These are phyloP conservation scores for Chelon labrosus DNA, from an alignment of 2,797 vertebrate genomes.

Conservation along the genomic window DNA sequence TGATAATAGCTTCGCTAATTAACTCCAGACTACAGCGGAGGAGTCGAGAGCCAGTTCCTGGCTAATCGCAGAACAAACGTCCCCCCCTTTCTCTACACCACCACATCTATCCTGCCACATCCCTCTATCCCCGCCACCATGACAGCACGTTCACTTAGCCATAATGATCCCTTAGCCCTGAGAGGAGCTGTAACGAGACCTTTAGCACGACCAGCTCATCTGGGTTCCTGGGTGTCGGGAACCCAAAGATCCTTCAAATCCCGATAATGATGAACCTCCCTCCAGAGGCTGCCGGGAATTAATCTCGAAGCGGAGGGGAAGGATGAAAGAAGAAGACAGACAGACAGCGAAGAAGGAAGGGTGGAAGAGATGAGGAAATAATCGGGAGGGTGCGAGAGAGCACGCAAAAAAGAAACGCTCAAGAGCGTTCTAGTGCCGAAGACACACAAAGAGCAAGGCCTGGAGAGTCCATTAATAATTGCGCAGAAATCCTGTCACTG, in stretches of 20 bases:
- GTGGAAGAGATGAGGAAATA: not conserved
- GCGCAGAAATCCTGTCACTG: constrained; percentile 54
- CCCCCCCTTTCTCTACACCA: constrained; percentile 1
- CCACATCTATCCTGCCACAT: constrained; percentile 15
- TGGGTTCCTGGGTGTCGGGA: constrained; percentile 44
- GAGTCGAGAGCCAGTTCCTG: constrained; percentile 55
- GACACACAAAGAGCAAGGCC: constrained; percentile 3
- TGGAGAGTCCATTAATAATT: constrained; percentile 55
- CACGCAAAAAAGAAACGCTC: constrained; percentile 29
- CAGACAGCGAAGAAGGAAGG: not conserved
- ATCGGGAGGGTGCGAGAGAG: constrained; percentile 44
- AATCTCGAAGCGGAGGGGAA: constrained; percentile 30
- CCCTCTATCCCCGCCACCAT: constrained; percentile 28
- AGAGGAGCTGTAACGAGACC: constrained; percentile 54
- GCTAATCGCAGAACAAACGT: constrained; percentile 72
- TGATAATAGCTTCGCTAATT: constrained; percentile 78
- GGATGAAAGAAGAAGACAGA: constrained; percentile 27
- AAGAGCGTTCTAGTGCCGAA: constrained; percentile 26
- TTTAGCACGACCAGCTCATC: constrained; percentile 51
- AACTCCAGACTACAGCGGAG: constrained; percentile 68
- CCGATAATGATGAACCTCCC: constrained; percentile 55
- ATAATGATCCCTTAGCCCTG: constrained; percentile 23
- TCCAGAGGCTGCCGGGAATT: constrained; percentile 37
- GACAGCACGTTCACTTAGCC: constrained; percentile 48
- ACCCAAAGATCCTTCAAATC: constrained; percentile 48